These are phyloP conservation scores for Phyllotreta striolata DNA, from an alignment of 2,888 invertebrate species.

Conservation along the genomic window DNA sequence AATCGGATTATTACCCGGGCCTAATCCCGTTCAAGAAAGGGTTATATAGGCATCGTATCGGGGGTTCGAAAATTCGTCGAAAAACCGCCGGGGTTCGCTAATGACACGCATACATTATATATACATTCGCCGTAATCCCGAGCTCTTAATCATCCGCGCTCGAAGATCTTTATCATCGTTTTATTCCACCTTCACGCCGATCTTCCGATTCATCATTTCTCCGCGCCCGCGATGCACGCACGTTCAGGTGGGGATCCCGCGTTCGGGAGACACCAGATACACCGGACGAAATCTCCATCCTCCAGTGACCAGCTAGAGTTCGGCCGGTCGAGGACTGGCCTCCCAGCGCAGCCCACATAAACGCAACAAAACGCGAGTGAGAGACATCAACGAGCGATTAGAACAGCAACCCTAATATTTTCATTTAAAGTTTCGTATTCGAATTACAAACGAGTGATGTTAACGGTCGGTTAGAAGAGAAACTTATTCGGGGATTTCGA, in stretches of 20 bases:
- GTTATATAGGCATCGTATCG: too few relatives aligned
- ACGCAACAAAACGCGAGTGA: slow-evolving; percentile 20
- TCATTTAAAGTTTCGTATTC: too few relatives aligned
- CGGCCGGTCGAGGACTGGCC: slow-evolving; percentile 49
- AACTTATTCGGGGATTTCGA: background rate
- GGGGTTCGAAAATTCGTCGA: slow-evolving; percentile 29
- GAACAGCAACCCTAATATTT: slow-evolving; percentile 38
- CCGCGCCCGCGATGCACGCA: slow-evolving; percentile 51
- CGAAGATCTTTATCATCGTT: slow-evolving; percentile 52
- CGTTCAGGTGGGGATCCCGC: slow-evolving; percentile 48
- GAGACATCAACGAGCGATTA: slow-evolving; percentile 41
- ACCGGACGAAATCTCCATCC: slow-evolving; percentile 26
- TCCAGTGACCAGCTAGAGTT: slow-evolving; percentile 56
- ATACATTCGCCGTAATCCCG: slow-evolving; percentile 53
- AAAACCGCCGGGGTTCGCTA: slow-evolving; percentile 41
- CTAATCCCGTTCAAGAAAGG: too few relatives aligned
- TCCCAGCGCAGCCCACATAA: slow-evolving; percentile 12
- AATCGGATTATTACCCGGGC: too few relatives aligned
- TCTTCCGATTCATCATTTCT: slow-evolving; percentile 55
- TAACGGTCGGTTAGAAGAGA: slow-evolving; percentile 21
- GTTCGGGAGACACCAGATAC: slow-evolving; percentile 46
- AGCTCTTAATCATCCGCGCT: slow-evolving; percentile 53
- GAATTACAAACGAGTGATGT: slow-evolving; percentile 13
- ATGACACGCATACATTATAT: slow-evolving; percentile 50
- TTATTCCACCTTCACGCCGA: slow-evolving; percentile 55